Conservation (phyloP, 2,888 invertebrate species). For the Dyspetes luteomarginatus region DNA sequence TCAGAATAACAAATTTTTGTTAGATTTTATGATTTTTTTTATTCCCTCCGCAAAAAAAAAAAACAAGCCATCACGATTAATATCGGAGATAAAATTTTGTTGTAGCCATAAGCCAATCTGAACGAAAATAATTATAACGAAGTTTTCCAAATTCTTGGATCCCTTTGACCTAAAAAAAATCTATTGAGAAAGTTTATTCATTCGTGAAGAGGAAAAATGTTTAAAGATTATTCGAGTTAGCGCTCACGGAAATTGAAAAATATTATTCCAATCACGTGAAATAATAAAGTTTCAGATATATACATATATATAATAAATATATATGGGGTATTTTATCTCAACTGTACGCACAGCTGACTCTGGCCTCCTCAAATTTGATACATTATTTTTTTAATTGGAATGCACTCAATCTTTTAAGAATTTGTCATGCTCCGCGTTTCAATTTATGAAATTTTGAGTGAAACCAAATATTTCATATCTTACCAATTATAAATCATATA, state of each 20-base stretch:
- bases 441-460: no score
- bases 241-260: constrained; percentile 42
- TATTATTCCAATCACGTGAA: constrained; percentile 45
- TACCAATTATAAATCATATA: no score
- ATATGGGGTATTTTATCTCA: no score
- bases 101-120: neutral
- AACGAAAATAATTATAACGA: neutral
- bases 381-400: no score
- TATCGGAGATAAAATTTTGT: neutral
- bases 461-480: no score
- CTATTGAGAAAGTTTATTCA: neutral
- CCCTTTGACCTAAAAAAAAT: constrained; percentile 25
- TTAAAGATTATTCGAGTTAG: constrained; percentile 45
- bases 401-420: no score
- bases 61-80: neutral
- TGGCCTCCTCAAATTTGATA: no score
- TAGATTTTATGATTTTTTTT: no score
- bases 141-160: neutral
- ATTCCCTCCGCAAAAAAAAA: neutral
- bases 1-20: neutral
- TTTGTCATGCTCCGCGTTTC: no score
- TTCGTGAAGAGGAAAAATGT: constrained; percentile 4
- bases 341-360: no score
- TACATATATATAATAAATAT: constrained; percentile 13
- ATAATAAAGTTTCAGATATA: constrained; percentile 43